These are phyloP conservation scores for Ischnus inquisitorius DNA, from an alignment of 2,888 invertebrate genomes.

Conservation along the genomic window DNA sequence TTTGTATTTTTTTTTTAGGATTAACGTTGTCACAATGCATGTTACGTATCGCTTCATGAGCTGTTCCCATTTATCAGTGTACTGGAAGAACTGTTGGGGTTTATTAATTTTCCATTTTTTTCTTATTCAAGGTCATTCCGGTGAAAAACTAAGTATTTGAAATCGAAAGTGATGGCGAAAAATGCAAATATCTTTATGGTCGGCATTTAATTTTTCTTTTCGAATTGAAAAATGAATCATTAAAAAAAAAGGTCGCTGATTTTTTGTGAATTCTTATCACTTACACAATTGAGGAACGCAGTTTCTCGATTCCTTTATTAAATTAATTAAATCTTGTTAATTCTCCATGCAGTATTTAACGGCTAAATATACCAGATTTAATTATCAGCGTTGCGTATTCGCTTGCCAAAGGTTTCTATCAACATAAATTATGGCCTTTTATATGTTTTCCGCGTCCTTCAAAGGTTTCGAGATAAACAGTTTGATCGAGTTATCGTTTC, in stretches of 20 bases:
- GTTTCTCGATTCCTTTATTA: background rate
- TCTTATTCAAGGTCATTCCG: background rate
- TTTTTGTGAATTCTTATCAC: background rate
- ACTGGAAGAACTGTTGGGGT: conserved; percentile 10
- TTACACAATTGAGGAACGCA: background rate
- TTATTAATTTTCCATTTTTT: background rate
- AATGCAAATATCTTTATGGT: too few relatives aligned
- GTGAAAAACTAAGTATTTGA: too few relatives aligned
- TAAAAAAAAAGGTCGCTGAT: background rate
- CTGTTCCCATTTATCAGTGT: conserved; percentile 14
- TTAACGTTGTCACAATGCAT: conserved; percentile 58
- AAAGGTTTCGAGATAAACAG: background rate
- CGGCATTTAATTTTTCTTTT: conserved; percentile 11
- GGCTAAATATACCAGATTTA: background rate
- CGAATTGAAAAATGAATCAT: background rate
- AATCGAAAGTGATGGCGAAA: too few relatives aligned
- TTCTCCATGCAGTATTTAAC: background rate
- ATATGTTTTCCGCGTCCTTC: background rate
- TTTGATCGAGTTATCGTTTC: background rate
- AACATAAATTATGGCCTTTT: background rate
- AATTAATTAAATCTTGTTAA: background rate
- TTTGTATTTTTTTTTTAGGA: conserved; percentile 40
- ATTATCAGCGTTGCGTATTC: background rate
- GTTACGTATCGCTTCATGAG: conserved; percentile 53
- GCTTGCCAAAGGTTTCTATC: background rate